Evolutionary conservation across 2,888 invertebrate species (phyloP).

Genomic region (Nephrotoma appendiculata): DNA sequence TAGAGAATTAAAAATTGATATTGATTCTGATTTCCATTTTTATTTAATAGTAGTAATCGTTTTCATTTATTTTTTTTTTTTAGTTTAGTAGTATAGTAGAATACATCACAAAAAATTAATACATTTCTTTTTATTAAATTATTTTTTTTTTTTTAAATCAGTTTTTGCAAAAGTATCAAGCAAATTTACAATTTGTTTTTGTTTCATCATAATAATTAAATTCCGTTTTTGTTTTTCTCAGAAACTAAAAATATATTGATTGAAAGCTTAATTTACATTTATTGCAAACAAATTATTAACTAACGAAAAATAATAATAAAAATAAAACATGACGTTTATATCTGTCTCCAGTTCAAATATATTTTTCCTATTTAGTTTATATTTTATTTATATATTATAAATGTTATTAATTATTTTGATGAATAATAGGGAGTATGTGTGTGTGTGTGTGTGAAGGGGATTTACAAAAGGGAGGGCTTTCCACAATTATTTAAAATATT

Average conservation of each 20-base stretch:
- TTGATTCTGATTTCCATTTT: neutral
- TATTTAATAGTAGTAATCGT: neutral
- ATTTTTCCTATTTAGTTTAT: neutral
- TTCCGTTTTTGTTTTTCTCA: neutral
- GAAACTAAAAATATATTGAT: neutral
- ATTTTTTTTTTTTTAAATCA: neutral
- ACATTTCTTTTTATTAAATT: neutral
- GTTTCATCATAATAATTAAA: neutral
- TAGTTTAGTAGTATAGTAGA: neutral
- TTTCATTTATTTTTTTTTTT: neutral
- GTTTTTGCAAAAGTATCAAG: neutral
- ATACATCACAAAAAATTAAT: neutral
- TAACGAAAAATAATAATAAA: neutral
- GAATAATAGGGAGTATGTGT: neutral
- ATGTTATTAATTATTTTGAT: neutral
- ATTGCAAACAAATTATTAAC: neutral
- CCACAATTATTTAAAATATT: neutral
- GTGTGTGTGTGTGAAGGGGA: neutral
- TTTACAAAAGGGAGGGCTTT: neutral
- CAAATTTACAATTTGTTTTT: neutral
- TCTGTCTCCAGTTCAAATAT: neutral
- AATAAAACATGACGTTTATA: neutral
- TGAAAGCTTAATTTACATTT: neutral
- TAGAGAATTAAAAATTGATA: neutral
- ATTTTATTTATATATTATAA: neutral